These are phyloP conservation scores for Ailuropoda melanoleuca DNA, from an alignment of 2,113 vertebrate genomes.

Conservation along the genomic window DNA sequence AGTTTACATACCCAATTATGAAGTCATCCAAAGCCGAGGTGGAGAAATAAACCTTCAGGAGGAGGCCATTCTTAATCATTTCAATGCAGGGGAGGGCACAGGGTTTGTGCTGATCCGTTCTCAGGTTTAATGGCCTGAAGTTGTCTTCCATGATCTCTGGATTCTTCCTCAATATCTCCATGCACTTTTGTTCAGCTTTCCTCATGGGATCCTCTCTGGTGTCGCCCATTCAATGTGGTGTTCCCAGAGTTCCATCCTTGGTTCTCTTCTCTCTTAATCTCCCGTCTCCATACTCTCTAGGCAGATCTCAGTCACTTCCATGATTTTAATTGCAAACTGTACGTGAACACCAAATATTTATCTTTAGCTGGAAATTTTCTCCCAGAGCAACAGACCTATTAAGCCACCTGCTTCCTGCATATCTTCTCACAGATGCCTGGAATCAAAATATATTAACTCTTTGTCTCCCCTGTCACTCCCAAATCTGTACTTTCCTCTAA, in stretches of 20 bases:
- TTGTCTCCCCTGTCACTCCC: neutral
- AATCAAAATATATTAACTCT: neutral
- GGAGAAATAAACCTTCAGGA: neutral
- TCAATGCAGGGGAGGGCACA: neutral
- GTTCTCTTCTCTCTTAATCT: neutral
- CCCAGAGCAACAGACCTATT: neutral
- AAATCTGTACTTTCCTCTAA: neutral
- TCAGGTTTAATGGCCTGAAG: neutral
- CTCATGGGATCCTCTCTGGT: neutral
- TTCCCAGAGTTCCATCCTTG: neutral
- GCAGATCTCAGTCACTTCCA: neutral
- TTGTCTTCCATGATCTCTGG: neutral
- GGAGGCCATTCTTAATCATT: neutral
- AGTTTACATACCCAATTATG: neutral
- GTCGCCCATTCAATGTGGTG: neutral
- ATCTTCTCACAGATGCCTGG: neutral
- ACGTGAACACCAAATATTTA: neutral
- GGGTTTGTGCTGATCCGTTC: neutral
- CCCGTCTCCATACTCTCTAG: neutral
- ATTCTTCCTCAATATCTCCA: neutral
- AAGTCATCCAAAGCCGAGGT: neutral
- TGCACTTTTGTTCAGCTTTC: neutral
- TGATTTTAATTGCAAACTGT: neutral
- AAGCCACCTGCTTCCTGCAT: neutral
- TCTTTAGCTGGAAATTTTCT: neutral